Percentiles rank a stretch among this genome's conserved stretches.
These are phyloP conservation scores for Meda fulgida DNA, from an alignment of 2,797 vertebrate species.

Conservation along the genomic window DNA sequence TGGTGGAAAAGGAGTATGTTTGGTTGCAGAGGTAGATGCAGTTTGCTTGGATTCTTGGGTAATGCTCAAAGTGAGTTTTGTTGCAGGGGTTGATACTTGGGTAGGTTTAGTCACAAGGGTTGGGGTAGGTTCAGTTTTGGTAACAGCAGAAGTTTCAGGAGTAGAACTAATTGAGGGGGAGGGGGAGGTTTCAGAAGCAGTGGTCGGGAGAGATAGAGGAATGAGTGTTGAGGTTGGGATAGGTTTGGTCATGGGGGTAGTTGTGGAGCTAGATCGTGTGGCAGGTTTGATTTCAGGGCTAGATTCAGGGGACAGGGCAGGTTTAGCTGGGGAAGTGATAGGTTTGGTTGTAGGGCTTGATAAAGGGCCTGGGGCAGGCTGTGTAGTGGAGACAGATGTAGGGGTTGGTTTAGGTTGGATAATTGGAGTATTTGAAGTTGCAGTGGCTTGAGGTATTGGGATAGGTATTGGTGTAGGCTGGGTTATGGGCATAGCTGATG, in stretches of 20 bases:
- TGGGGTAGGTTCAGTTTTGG: constrained; percentile 16
- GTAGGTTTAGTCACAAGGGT: constrained; percentile 9
- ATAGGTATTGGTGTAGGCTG: constrained; percentile 17
- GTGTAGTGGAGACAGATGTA: constrained; percentile 47
- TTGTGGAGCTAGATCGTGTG: constrained; percentile 18
- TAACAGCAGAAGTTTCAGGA: constrained; percentile 14
- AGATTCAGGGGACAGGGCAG: constrained; percentile 43
- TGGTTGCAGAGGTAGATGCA: constrained; percentile 9
- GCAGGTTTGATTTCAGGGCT: constrained; percentile 46
- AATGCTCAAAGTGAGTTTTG: constrained; percentile 8
- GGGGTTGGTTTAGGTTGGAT: constrained; percentile 48
- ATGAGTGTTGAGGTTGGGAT: neutral
- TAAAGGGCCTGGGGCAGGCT: constrained; percentile 51
- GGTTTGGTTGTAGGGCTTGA: constrained; percentile 52
- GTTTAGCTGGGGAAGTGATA: constrained; percentile 38
- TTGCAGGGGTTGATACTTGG: neutral
- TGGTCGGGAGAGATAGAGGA: neutral
- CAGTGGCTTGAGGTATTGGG: constrained; percentile 35
- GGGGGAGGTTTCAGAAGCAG: constrained; percentile 47
- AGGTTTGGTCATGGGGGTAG: constrained; percentile 13
- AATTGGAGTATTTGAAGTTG: constrained; percentile 54
- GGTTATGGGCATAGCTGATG: constrained; percentile 42
- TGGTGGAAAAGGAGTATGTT: neutral
- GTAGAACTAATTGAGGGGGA: constrained; percentile 59
- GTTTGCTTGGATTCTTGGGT: constrained; percentile 17